Base-by-base conservation (phyloP, 2,113 vertebrate species). In the Probosciger aterrimus region DNA sequence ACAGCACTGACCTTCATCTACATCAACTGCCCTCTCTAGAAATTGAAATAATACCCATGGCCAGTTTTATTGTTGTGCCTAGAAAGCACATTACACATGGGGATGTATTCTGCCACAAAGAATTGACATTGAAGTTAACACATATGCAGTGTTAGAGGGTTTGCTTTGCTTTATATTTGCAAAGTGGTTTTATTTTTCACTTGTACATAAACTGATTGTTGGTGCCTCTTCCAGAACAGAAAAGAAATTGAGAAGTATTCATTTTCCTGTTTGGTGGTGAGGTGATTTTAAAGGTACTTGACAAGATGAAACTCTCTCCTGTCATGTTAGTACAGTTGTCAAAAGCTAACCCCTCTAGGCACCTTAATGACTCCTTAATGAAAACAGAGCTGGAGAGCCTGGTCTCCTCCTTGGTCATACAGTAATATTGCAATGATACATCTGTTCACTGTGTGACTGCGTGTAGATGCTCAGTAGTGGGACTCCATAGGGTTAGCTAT, bases 11-110 rank as follows among this genome's bases (percentile, higher is more conserved):
- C 55, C 76, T 37, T 89, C n/a, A 41, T 95, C 81, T 74, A 0
- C 57, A 92, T 82, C 86, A 94, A 60, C 80, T 86, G 37, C 35
- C 49, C 41, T 69, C 67, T 94, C 80, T 75, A 70, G 78, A 95
- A 95, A 96, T 96, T n/a, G 84, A 67, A 94, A 90, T 96, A 96
- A 97, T 96, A 94, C 47, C 80, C 91, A 73, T 91, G 86, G 68
- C 88, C 55, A 81, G 44, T 80, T 83, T 71, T 57, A 94, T 47
- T 35, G 59, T 78, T 88, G 69, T 82, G 77, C 81, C 37, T 81
- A 70, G 78, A 71, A 92, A 94, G 65, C 46, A 80, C 46, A 44
- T 80, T 67, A 44, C 14, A 18, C 37, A 46, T 10, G 44, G 74
- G 84, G 92, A 90, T 88, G 43, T 82, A 59, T 90, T 33, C 90